A percentile compares a stretch with the other conserved stretches of the same genome.
phyloP scores from a whole-genome alignment of 2,797 vertebrate species.

The Mormyrops attenuatus region DNA sequence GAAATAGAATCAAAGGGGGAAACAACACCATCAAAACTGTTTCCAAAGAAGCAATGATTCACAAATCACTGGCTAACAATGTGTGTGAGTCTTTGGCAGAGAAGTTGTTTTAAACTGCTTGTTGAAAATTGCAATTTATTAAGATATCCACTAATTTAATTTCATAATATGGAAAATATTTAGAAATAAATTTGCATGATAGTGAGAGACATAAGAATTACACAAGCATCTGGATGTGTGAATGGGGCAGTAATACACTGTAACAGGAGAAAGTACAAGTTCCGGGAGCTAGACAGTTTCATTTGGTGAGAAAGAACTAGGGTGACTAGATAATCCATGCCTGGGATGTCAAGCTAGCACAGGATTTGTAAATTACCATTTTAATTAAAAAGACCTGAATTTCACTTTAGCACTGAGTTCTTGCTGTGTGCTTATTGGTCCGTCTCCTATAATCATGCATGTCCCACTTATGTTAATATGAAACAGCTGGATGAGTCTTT shows the following conservation, averaged over 20 bases:
- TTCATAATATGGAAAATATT: neutral
- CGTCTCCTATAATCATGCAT: neutral
- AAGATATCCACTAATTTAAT: neutral
- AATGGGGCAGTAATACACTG: neutral
- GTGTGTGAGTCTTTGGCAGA: neutral
- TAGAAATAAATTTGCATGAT: neutral
- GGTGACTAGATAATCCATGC: neutral
- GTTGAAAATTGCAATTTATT: neutral
- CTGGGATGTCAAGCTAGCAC: neutral
- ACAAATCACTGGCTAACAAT: neutral
- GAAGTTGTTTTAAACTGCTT: neutral
- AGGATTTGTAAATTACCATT: neutral
- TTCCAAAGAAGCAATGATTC: slow-evolving; percentile 5
- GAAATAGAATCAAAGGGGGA: neutral
- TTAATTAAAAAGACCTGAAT: neutral
- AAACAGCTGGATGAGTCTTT: neutral
- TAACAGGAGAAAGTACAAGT: neutral
- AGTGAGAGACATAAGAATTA: neutral
- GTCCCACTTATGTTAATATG: neutral
- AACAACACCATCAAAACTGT: neutral
- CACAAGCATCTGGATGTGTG: neutral
- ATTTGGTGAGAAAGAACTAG: neutral
- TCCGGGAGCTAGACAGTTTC: neutral
- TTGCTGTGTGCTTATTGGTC: neutral
- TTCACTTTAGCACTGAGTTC: neutral